A percentile compares a stretch with the other conserved stretches of the same genome.
phyloP scores from a whole-genome alignment of 2,113 vertebrate species.

The Podiceps cristatus region DNA sequence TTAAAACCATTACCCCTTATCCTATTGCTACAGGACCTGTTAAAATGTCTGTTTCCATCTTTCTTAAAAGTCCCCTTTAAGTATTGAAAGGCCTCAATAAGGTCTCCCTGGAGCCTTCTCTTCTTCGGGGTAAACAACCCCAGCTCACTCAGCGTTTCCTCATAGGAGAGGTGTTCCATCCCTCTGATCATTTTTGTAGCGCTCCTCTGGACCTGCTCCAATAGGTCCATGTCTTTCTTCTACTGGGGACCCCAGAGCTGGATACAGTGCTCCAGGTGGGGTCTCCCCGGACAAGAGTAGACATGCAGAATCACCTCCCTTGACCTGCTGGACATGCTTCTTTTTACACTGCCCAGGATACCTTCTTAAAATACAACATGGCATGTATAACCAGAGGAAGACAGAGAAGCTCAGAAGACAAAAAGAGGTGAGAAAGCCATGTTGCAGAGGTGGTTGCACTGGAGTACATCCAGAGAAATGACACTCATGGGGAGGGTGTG shows the following conservation, averaged over 20 bases:
- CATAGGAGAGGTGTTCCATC: neutral
- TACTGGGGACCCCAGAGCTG: neutral
- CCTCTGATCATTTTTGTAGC: too few species aligned
- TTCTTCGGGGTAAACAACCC: neutral
- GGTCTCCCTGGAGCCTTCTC: neutral
- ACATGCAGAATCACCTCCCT: neutral
- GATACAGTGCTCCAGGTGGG: rapidly evolving
- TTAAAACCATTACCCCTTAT: neutral
- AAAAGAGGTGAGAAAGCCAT: neutral
- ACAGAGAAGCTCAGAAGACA: neutral
- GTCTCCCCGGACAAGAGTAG: neutral
- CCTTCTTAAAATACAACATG: neutral
- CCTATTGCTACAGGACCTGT: neutral
- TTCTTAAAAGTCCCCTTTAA: neutral
- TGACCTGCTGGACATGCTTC: rapidly evolving
- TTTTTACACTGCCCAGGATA: neutral
- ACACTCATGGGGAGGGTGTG: rapidly evolving
- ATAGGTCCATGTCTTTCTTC: neutral
- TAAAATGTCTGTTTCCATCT: too few species aligned
- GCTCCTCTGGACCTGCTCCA: neutral
- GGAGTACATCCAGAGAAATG: neutral
- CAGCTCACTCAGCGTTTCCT: neutral
- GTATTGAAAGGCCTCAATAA: neutral
- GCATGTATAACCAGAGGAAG: neutral
- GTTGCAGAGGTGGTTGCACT: neutral